Percentiles rank a stretch among this genome's conserved stretches.
phyloP scores from a whole-genome alignment of 2,113 vertebrate species.

The Thalassoma bifasciatum region DNA sequence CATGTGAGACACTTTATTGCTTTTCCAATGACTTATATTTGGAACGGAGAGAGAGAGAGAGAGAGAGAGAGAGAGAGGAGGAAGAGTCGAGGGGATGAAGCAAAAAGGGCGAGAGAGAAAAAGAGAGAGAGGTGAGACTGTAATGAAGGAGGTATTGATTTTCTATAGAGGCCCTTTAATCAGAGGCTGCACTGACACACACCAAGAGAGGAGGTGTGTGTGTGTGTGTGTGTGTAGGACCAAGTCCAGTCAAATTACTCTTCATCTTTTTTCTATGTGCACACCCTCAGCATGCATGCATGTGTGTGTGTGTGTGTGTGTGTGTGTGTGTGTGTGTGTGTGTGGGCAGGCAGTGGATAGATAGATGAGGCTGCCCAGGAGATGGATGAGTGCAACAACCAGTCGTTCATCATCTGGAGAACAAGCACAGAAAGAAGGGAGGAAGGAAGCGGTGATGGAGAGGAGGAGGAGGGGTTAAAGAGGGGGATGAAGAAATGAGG shows the following conservation, averaged over 20 bases:
- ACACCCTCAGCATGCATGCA: conserved; percentile 14
- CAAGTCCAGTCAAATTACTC: conserved; percentile 76
- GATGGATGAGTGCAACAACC: conserved; percentile 78
- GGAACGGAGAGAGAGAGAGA: not conserved
- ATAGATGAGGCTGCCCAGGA: conserved; percentile 83
- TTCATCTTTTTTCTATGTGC: conserved; percentile 70
- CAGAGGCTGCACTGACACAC: conserved; percentile 73
- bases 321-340: conserved; percentile 38
- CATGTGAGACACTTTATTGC: not conserved
- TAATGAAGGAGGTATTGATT: conserved; percentile 88
- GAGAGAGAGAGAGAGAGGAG: too few relatives aligned
- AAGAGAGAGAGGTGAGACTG: conserved; percentile 74
- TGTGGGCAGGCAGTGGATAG: conserved; percentile 71
- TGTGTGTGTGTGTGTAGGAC: not conserved
- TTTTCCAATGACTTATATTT: conserved; percentile 4
- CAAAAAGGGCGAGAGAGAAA: too few relatives aligned
- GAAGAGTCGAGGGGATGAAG: not conserved
- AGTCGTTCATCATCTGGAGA: conserved; percentile 78
- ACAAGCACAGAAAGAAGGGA: conserved; percentile 57
- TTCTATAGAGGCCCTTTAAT: conserved; percentile 88
- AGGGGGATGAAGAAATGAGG: conserved; percentile 33
- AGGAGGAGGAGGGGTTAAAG: conserved; percentile 65
- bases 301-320: conserved; percentile 10
- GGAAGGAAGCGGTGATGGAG: conserved; percentile 1
- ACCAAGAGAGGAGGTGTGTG: conserved; percentile 58